A percentile compares a stretch with the other conserved stretches of the same genome.
phyloP scores from a whole-genome alignment of 2,888 invertebrate species.

The Thymelicus acteon region DNA sequence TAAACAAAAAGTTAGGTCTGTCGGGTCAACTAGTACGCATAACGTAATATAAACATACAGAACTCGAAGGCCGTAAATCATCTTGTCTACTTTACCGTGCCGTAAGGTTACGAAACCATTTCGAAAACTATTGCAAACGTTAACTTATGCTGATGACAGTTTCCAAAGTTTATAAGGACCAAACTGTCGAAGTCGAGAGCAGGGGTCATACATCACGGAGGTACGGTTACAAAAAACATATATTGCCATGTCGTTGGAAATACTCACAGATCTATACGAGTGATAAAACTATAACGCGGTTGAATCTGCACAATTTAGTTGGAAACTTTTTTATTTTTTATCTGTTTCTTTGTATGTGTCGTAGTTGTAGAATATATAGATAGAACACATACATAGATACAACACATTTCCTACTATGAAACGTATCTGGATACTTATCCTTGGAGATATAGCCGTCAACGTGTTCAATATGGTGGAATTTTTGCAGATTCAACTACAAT shows the following conservation, averaged over 20 bases:
- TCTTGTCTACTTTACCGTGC: constrained; percentile 7
- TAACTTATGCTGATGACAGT: constrained; percentile 35
- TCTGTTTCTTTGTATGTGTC: too few species aligned
- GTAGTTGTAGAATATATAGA: too few species aligned
- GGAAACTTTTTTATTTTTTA: too few species aligned
- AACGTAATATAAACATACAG: constrained; percentile 2
- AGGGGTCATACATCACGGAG: constrained; percentile 26
- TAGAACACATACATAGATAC: too few species aligned
- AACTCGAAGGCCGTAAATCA: constrained; percentile 1
- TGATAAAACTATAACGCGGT: background rate
- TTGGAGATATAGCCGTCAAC: too few species aligned
- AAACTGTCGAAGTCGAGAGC: constrained; percentile 30
- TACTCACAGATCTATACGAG: background rate
- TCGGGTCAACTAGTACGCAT: too few species aligned
- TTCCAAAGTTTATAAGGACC: constrained; percentile 34
- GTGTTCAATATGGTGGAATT: too few species aligned
- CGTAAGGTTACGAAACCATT: constrained; percentile 16
- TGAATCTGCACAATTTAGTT: background rate
- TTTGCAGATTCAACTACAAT: too few species aligned
- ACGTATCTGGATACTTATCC: too few species aligned
- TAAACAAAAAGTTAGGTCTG: too few species aligned
- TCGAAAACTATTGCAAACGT: constrained; percentile 31
- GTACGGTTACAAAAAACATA: constrained; percentile 25
- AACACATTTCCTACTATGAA: too few species aligned
- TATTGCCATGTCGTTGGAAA: constrained; percentile 3